phyloP scores from a whole-genome alignment of 2,797 vertebrate genomes.

The Mus spretus region DNA sequence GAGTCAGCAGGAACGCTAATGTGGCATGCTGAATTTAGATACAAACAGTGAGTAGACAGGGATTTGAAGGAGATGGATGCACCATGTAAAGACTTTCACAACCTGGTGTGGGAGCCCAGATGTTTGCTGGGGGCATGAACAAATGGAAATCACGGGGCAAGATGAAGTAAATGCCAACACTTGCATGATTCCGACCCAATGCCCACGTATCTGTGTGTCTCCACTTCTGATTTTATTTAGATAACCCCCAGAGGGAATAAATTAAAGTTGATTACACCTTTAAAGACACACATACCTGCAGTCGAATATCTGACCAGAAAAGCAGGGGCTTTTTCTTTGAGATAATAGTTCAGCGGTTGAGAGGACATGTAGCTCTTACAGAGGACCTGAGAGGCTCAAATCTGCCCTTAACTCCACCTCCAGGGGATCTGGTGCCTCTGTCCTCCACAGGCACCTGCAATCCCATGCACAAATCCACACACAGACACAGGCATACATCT shows the following conservation, averaged over 20 bases:
- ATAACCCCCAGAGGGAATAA: not conserved
- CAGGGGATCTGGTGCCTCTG: not conserved
- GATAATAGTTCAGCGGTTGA: too few species aligned
- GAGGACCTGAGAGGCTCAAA: not conserved
- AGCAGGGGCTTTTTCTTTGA: not conserved
- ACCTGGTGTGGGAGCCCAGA: conserved; percentile 11
- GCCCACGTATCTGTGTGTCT: not conserved
- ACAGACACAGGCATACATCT: not conserved
- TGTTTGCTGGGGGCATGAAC: conserved; percentile 25
- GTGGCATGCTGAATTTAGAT: conserved; percentile 32
- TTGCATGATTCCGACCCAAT: not conserved
- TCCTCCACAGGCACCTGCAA: not conserved
- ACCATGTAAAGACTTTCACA: conserved; percentile 60
- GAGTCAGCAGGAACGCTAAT: conserved; percentile 56
- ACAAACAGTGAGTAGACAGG: conserved; percentile 63
- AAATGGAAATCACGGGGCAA: not conserved
- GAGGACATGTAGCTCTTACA: not conserved
- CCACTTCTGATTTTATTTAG: not conserved
- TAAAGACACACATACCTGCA: not conserved
- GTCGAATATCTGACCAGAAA: not conserved
- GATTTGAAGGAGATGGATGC: conserved; percentile 51
- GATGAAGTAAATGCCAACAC: not conserved
- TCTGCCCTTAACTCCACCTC: not conserved
- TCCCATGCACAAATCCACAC: not conserved
- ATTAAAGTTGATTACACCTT: not conserved